phyloP scores from a whole-genome alignment of 2,888 invertebrate species.

The Monopis laevigella region DNA sequence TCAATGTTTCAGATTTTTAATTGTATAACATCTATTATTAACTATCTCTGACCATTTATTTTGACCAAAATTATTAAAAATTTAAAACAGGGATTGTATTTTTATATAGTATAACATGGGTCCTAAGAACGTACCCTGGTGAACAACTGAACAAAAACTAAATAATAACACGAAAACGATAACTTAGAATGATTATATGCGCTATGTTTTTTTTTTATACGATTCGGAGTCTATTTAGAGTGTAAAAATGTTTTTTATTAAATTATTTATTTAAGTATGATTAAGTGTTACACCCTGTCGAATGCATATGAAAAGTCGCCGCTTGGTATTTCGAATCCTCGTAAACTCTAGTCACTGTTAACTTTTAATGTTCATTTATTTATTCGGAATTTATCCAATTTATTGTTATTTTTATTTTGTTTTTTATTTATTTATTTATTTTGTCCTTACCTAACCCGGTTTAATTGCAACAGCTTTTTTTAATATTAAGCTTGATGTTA shows the following conservation, averaged over 20 bases:
- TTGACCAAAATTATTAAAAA: too few species aligned
- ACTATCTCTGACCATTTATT: too few species aligned
- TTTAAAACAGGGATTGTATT: too few species aligned
- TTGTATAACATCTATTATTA: too few species aligned
- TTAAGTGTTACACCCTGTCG: constrained; percentile 64
- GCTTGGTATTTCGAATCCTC: constrained; percentile 35
- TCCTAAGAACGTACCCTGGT: too few species aligned
- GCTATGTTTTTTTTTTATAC: constrained; percentile 59
- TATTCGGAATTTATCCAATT: constrained; percentile 32
- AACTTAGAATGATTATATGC: too few species aligned
- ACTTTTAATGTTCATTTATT: constrained; percentile 44
- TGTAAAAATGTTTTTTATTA: constrained; percentile 46
- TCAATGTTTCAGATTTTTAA: constrained; percentile 74
- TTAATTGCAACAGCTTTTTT: constrained; percentile 37
- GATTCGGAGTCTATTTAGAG: constrained; percentile 50
- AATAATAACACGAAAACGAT: too few species aligned
- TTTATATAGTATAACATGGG: too few species aligned
- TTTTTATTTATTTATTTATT: constrained; percentile 24
- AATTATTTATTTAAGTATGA: constrained; percentile 52
- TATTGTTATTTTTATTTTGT: constrained; percentile 26
- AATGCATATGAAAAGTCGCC: constrained; percentile 53
- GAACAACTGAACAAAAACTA: too few species aligned
- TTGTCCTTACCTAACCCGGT: constrained; percentile 46
- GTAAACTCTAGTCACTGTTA: constrained; percentile 56
- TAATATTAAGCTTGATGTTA: constrained; percentile 43